Percentiles rank a stretch among this genome's conserved stretches.
These are phyloP conservation scores for Machimus rusticus DNA, from an alignment of 2,888 invertebrate genomes.

Conservation along the genomic window DNA sequence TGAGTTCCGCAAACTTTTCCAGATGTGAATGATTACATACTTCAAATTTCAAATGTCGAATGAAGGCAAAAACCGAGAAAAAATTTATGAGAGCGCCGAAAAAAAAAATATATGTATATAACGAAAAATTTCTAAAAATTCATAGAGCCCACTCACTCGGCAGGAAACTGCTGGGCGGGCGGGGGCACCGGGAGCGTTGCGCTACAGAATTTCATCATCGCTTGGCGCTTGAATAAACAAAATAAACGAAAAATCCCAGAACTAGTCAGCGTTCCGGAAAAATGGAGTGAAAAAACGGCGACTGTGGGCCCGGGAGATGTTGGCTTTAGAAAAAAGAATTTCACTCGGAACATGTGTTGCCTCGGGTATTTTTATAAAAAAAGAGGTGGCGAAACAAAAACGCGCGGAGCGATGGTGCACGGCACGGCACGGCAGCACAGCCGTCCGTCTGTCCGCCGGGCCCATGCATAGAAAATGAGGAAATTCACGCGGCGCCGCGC, in stretches of 20 bases:
- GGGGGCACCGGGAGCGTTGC: background rate
- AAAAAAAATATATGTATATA: background rate
- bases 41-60: background rate
- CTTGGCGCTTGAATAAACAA: slow-evolving; percentile 38
- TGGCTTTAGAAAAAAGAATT: slow-evolving; percentile 10
- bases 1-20: background rate
- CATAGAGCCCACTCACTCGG: background rate
- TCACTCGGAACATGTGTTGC: background rate
- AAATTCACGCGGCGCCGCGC: background rate
- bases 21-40: background rate
- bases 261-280: slow-evolving; percentile 7
- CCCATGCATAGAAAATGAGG: background rate
- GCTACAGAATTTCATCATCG: slow-evolving; percentile 8
- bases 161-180: background rate
- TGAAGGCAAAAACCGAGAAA: background rate
- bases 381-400: background rate
- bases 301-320: background rate
- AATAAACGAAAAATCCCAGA: background rate
- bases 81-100: background rate
- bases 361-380: background rate
- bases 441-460: background rate
- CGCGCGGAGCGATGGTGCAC: background rate
- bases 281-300: background rate
- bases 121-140: background rate
- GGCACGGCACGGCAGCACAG: background rate